phyloP scores from a whole-genome alignment of 2,797 vertebrate species.

The Gambusia yucatana region DNA sequence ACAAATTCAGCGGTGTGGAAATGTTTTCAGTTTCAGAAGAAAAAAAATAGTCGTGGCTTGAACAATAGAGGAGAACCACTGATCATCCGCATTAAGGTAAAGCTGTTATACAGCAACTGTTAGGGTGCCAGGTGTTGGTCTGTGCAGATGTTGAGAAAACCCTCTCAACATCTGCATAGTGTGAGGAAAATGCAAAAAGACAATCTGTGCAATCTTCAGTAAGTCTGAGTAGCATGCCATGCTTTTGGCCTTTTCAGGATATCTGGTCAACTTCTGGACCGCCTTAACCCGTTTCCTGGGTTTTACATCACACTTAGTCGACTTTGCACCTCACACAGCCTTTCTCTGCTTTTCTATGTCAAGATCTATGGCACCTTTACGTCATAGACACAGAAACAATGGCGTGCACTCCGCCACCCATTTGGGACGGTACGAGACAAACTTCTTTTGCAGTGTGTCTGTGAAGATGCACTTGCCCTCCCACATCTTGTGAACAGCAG shows the following conservation, averaged over 20 bases:
- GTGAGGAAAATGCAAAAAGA: neutral
- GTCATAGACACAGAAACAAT: neutral
- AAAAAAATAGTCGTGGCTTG: neutral
- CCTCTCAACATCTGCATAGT: neutral
- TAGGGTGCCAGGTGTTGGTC: neutral
- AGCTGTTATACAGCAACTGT: neutral
- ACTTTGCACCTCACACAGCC: neutral
- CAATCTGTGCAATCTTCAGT: neutral
- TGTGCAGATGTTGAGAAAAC: neutral
- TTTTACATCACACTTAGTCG: neutral
- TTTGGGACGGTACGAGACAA: neutral
- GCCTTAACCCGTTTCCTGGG: neutral
- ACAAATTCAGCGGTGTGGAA: neutral
- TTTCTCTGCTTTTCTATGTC: neutral
- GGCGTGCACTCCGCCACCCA: neutral
- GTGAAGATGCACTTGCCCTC: neutral
- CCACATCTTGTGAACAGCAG: constrained; percentile 1
- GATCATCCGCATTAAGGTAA: neutral
- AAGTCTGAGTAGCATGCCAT: neutral
- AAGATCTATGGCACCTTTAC: neutral
- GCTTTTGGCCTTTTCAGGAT: neutral
- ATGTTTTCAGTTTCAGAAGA: neutral
- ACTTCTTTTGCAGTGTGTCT: neutral
- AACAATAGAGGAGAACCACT: neutral
- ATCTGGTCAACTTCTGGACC: neutral